A percentile compares a stretch with the other conserved stretches of the same genome.
phyloP scores from a whole-genome alignment of 2,888 invertebrate species.

The Zaprionus obscuricornis region DNA sequence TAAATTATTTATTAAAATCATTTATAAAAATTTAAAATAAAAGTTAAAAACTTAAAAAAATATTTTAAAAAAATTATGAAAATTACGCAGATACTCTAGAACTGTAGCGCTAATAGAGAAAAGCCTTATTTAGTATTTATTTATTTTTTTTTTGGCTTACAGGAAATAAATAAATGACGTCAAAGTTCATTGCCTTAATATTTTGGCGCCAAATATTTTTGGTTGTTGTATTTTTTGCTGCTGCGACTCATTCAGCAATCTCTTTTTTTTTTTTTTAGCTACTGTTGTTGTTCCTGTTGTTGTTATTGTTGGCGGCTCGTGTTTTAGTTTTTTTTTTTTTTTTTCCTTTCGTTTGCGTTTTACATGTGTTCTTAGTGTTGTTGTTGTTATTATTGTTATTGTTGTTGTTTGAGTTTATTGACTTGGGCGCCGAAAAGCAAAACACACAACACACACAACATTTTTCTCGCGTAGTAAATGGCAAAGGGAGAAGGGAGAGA shows the following conservation, averaged over 20 bases:
- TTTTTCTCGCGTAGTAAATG: too few species aligned
- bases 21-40: too few species aligned
- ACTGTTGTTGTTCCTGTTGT: slow-evolving; percentile 4
- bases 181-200: slow-evolving; percentile 45
- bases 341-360: slow-evolving; percentile 42
- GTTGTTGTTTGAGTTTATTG: slow-evolving; percentile 53
- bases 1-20: too few species aligned
- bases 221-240: too few species aligned
- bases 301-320: slow-evolving; percentile 42
- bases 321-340: slow-evolving; percentile 43
- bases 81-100: too few species aligned
- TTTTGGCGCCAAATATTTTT: slow-evolving; percentile 52
- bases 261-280: neutral
- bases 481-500: neutral
- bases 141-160: neutral
- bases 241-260: slow-evolving; percentile 36
- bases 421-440: slow-evolving; percentile 44
- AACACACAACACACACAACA: too few species aligned
- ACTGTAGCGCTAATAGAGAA: too few species aligned
- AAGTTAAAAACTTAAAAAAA: too few species aligned
- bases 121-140: neutral
- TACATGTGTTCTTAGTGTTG: slow-evolving; percentile 15
- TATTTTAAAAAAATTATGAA: too few species aligned
- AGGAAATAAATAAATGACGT: slow-evolving; percentile 26
- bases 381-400: slow-evolving; percentile 6